Base-by-base conservation (phyloP, 2,797 vertebrate species). In the Propithecus perrieri region DNA sequence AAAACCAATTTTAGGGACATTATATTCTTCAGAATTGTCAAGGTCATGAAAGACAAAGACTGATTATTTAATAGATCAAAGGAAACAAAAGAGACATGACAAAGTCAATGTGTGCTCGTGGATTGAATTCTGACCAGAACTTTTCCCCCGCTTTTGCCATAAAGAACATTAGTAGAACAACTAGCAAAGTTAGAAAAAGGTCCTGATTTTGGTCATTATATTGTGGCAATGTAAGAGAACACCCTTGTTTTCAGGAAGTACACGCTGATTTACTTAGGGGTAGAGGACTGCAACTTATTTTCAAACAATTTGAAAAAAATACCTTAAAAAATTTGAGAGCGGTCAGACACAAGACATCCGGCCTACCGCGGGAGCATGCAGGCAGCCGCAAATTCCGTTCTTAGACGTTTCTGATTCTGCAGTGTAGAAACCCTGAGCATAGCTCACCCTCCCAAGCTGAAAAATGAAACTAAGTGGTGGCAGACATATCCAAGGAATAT, bases 221-320 rank as follows among this genome's bases (percentile, higher is more conserved):
- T 35, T 55, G 10, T 72, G 26, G 63, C 63, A 83, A 87, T 28
- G 1, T 65, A 84, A 88, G 63, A 78, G 22, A 43, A 78, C 12
- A 15, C 41, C 12, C 20, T 85, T 55, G 63, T 72, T 94, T 89
- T 92, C 69, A 94, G 33, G 53, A 89, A 84, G 57, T 63, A 50
- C 0, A 38, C n/a, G 48, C n/a, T 41, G 46, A 84, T 55, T 38
- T 91, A 87, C 46, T 46, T 20, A 55, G 14, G 43, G 41, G 50
- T 80, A 76, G 71, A 55, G 11, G 20, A 7, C n/a, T 35, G 5
- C 38, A 94, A 76, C n/a, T 71, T 92, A 85, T 48, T 92, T 86
- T 48, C 15, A 72, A 92, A 90, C 41, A 72, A 95, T 87, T 90
- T 24, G 55, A 86, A 38, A 92, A 88, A 87, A 91, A 28, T 38